Conservation (phyloP, 1,140 invertebrate species). For the Macrocentrus cingulum region DNA sequence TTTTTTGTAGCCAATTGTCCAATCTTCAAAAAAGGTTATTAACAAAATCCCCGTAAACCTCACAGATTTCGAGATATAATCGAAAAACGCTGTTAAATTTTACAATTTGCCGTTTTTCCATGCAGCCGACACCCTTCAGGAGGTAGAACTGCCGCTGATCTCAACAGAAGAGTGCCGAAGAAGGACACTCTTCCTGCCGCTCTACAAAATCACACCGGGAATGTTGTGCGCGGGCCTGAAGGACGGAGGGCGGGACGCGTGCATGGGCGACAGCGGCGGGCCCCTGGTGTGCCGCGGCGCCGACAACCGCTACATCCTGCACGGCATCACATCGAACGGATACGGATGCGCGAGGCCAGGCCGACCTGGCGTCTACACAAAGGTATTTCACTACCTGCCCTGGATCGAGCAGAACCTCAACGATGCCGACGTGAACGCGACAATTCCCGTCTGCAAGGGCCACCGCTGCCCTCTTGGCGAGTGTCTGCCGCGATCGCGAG, state of each 20-base stretch:
- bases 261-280: slow-evolving; percentile 68
- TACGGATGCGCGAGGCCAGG: slow-evolving; percentile 83
- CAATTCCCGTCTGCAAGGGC: slow-evolving; percentile 61
- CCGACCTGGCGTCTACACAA: slow-evolving; percentile 85
- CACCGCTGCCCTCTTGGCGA: slow-evolving; percentile 76
- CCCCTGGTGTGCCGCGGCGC: slow-evolving; percentile 64
- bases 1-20: too few relatives aligned
- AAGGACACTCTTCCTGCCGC: slow-evolving; percentile 73
- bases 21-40: too few relatives aligned
- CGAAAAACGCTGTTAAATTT: too few relatives aligned
- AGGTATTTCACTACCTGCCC: slow-evolving; percentile 75
- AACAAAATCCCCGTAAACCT: not conserved
- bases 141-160: slow-evolving; percentile 82
- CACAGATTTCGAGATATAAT: too few relatives aligned
- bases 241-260: slow-evolving; percentile 67
- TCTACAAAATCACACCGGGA: slow-evolving; percentile 68
- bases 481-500: slow-evolving; percentile 68
- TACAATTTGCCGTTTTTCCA: too few relatives aligned
- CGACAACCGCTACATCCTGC: slow-evolving; percentile 49
- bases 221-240: slow-evolving; percentile 71
- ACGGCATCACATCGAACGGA: slow-evolving; percentile 79
- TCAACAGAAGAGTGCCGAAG: slow-evolving; percentile 79
- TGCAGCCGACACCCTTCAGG: slow-evolving; percentile 81
- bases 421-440: slow-evolving; percentile 45
- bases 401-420: slow-evolving; percentile 71